phyloP scores from a whole-genome alignment of 2,888 invertebrate species.

The Rotaria sp. region DNA sequence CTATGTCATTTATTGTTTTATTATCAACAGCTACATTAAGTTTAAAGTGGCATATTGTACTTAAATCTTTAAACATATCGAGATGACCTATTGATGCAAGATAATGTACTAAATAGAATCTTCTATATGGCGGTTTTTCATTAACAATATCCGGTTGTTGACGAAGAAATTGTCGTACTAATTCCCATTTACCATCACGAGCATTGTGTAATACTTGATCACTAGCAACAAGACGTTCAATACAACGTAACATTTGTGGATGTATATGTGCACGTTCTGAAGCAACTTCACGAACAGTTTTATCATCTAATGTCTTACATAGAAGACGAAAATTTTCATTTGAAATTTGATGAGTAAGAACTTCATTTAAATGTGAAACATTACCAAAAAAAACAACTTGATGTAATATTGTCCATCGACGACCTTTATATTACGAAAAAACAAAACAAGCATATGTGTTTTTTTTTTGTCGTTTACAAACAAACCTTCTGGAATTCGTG shows the following conservation, averaged over 20 bases:
- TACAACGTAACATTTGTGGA: not conserved
- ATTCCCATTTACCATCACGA: not conserved
- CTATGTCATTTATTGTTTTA: not conserved
- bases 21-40: not conserved
- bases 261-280: not conserved
- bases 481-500: not conserved
- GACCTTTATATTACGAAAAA: not conserved
- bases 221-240: not conserved
- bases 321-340: not conserved
- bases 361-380: not conserved
- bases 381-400: constrained; percentile 10
- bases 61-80: not conserved
- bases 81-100: not conserved
- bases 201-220: constrained; percentile 18
- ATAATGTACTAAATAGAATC: constrained; percentile 1
- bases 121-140: constrained; percentile 18
- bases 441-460: no score
- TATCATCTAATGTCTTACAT: not conserved
- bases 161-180: not conserved
- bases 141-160: constrained; percentile 1
- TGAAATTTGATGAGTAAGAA: not conserved
- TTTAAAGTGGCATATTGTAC: not conserved
- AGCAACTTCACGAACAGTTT: not conserved
- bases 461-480: not conserved
- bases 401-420: not conserved